Conservation (phyloP, 2,113 vertebrate genomes). For the Nothocercus julius region DNA sequence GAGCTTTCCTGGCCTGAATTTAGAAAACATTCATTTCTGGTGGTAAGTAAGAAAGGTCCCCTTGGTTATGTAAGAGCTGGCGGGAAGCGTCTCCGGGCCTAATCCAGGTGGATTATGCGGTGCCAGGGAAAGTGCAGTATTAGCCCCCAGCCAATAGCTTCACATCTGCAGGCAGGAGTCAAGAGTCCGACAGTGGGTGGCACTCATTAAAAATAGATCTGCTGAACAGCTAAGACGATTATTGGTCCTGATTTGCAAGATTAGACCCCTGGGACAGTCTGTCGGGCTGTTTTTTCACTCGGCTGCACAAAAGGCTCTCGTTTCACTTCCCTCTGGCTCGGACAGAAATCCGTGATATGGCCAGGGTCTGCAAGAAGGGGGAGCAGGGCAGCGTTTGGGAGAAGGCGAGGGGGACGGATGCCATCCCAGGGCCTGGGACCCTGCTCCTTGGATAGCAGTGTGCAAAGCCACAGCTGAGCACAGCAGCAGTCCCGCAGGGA, state of each 20-base stretch:
- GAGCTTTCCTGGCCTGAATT: neutral
- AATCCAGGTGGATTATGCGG: slow-evolving; percentile 22
- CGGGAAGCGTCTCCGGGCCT: slow-evolving; percentile 33
- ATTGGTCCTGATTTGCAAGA: slow-evolving; percentile 50
- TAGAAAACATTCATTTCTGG: neutral
- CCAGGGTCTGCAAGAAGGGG: neutral
- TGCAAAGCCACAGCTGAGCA: neutral
- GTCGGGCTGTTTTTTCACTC: slow-evolving; percentile 41
- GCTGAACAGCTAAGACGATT: slow-evolving; percentile 61
- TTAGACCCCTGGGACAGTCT: slow-evolving; percentile 50
- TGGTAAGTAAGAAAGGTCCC: slow-evolving; percentile 1
- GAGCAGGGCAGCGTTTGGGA: neutral
- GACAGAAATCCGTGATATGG: neutral
- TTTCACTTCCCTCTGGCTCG: neutral
- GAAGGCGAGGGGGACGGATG: neutral
- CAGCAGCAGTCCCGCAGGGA: neutral
- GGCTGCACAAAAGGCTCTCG: neutral
- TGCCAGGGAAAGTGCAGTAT: slow-evolving; percentile 24
- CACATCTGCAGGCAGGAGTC: slow-evolving; percentile 7
- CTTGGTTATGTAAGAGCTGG: slow-evolving; percentile 42
- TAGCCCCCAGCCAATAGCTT: slow-evolving; percentile 46
- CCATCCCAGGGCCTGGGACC: neutral
- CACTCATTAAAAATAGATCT: slow-evolving; percentile 66
- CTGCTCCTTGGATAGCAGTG: neutral
- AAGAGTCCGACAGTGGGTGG: slow-evolving; percentile 18